Base-by-base conservation (phyloP, 1,140 invertebrate genomes). In the Colletes gigas region DNA sequence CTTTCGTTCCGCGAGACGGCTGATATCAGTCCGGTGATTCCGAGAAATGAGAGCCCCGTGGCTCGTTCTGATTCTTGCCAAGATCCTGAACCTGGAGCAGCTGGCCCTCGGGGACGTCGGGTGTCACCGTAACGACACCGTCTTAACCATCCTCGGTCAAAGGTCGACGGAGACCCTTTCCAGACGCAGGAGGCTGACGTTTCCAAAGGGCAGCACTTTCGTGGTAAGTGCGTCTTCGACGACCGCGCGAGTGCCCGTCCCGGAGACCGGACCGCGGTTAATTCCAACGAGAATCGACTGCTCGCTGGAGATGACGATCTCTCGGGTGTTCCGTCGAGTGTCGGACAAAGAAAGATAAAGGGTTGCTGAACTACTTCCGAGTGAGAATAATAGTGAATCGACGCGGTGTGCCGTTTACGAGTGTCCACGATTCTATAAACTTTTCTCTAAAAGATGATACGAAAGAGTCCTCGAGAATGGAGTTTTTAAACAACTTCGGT, bases 191-290 rank as follows among this genome's bases (percentile, higher is more conserved):
- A 91, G 95, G 73, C 84, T 96, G 14, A 91, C 89, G 12, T 95
- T 95, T 90, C 95, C 95, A 7, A 94, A 94, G 78, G 94, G 94
- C 57, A 95, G 93, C 81, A 90, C 90, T 77, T 92, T 95, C 71
- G 92, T 95, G 75, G 95, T 95, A 89, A 94, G 94, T 94, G 75
- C 55, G 4, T 47, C 63, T 41, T 41, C 30, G 14, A 12, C 7
- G 14, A 9, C 8, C 39, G 3, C 54, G 14, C 54, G 14, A n/a
- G 52, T 54, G 52, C 30, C 30, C 30, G 30, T 30, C 30, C 30
- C 0, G 50, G 10, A 50, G 8, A 9, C 10, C 9, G 10, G 3
- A 10, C 10, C 10, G 10, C 50, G 50, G 8, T 50, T 50, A 50
- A 50, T 50, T 12, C 50, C 9, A 14, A 50, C 50, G 9, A 50